These are phyloP conservation scores for Gorsachius goisagi DNA, from an alignment of 2,113 vertebrate genomes.

Conservation along the genomic window DNA sequence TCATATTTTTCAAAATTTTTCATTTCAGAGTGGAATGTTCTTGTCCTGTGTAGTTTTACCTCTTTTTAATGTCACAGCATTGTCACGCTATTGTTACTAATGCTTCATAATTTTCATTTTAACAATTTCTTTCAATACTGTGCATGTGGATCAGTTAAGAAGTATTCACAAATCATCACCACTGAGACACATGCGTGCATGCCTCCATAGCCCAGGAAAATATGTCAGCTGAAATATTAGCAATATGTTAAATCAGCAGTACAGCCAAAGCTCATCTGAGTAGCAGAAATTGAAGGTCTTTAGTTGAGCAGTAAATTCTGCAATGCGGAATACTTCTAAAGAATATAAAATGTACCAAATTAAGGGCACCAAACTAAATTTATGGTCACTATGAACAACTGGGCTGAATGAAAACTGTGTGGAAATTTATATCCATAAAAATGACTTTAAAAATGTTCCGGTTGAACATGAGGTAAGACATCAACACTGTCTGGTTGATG, in stretches of 20 bases:
- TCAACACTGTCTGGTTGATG: background rate
- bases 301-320: conserved; percentile 10
- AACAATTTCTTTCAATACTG: background rate
- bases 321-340: background rate
- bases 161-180: conserved; percentile 36
- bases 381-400: background rate
- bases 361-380: background rate
- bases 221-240: conserved; percentile 49
- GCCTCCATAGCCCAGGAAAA: conserved; percentile 27
- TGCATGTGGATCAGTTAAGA: conserved; percentile 8
- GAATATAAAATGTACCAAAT: conserved; percentile 1
- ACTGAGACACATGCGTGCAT: background rate
- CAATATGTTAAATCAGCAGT: conserved; percentile 50
- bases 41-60: background rate
- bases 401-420: background rate
- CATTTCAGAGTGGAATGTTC: conserved; percentile 41
- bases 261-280: conserved; percentile 24
- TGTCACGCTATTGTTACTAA: background rate
- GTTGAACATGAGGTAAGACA: background rate
- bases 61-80: conserved; percentile 14
- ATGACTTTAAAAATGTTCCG: background rate
- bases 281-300: conserved; percentile 9
- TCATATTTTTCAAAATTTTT: background rate
- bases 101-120: conserved; percentile 11
- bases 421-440: background rate